phyloP scores from a whole-genome alignment of 1,140 invertebrate genomes.

The Vollenhovia emeryi region DNA sequence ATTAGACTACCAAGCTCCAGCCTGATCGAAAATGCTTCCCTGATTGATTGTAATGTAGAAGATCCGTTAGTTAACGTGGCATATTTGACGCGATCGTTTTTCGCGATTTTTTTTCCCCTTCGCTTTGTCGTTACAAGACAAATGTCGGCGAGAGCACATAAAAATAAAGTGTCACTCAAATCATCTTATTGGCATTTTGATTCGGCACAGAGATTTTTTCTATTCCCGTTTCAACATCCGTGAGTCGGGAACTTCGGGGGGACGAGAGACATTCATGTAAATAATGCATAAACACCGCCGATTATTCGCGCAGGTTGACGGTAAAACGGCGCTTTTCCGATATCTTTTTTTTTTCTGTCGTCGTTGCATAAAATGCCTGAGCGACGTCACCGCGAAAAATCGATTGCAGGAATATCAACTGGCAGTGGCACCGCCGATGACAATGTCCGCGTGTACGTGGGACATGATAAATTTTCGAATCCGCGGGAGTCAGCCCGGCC shows the following conservation, averaged over 20 bases:
- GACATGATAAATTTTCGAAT: conserved; percentile 62
- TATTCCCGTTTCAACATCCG: background rate
- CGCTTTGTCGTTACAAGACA: background rate
- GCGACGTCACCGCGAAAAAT: background rate
- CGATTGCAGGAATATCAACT: background rate
- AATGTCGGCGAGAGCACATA: background rate
- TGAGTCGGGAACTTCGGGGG: background rate
- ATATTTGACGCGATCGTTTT: background rate
- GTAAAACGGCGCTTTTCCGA: conserved; percentile 15
- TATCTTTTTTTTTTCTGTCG: background rate
- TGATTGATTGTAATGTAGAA: too few relatives aligned
- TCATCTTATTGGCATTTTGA: conserved; percentile 11
- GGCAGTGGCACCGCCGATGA: background rate
- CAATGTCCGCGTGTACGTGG: conserved; percentile 1
- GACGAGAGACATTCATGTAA: conserved; percentile 4
- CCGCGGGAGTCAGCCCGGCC: conserved; percentile 13
- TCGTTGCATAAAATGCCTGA: conserved; percentile 32
- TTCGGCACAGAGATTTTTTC: background rate
- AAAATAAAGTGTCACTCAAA: background rate
- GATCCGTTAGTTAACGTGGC: background rate
- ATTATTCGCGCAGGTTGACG: background rate
- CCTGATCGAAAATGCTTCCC: too few relatives aligned
- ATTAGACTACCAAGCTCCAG: too few relatives aligned
- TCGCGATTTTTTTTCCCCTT: background rate
- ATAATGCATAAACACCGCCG: conserved; percentile 11